These are phyloP conservation scores for Porites australiensis DNA, from an alignment of 64 coral and sea anemone species.

Conservation along the genomic window DNA sequence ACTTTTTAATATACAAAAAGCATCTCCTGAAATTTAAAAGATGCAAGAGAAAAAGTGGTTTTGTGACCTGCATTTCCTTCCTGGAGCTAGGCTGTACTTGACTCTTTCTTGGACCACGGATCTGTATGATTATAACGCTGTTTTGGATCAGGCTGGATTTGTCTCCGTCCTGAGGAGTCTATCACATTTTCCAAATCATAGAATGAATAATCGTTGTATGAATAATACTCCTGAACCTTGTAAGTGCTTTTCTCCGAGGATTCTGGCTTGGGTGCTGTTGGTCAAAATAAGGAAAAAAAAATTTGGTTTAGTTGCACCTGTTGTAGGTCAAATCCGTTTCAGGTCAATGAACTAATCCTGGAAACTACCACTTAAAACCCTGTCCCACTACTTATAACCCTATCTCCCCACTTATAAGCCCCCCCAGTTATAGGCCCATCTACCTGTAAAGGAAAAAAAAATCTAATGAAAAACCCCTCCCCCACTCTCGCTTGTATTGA, in stretches of 20 bases:
- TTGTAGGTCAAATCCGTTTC: too few species aligned
- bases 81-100: not conserved
- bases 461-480: too few species aligned
- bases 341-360: too few species aligned
- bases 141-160: constrained; percentile 80
- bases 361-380: too few species aligned
- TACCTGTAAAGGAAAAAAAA: too few species aligned
- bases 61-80: not conserved
- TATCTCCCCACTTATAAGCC: too few species aligned
- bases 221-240: constrained; percentile 82
- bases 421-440: too few species aligned
- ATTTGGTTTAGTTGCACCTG: not conserved
- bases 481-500: too few species aligned
- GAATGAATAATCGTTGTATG: constrained; percentile 79
- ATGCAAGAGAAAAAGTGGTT: not conserved
- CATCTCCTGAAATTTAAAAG: not conserved
- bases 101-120: constrained; percentile 76
- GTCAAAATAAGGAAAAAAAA: not conserved
- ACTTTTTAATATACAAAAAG: too few species aligned
- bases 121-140: constrained; percentile 75
- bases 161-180: constrained; percentile 58
- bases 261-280: constrained; percentile 7
- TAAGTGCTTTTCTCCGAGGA: constrained; percentile 63
- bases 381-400: too few species aligned
- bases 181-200: constrained; percentile 85